phyloP scores from a whole-genome alignment of 2,797 vertebrate species.

The Phrynocephalus forsythii region DNA sequence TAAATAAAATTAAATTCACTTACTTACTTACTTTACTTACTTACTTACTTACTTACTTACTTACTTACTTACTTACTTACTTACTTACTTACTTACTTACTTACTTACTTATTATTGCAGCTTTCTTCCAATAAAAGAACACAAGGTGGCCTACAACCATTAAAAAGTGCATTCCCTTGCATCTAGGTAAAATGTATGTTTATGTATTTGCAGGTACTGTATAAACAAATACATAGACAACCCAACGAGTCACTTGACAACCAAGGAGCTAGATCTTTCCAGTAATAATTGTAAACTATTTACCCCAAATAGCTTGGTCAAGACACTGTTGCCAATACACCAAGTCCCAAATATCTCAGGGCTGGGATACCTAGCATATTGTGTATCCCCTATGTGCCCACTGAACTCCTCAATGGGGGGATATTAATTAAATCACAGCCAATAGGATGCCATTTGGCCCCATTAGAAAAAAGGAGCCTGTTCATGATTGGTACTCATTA shows the following conservation, averaged over 20 bases:
- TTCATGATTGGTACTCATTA: not conserved
- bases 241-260: not conserved
- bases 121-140: too few species aligned
- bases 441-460: not conserved
- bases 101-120: too few species aligned
- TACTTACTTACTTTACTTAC: too few species aligned
- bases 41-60: too few species aligned
- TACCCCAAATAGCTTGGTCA: not conserved
- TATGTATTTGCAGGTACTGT: not conserved
- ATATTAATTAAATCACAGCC: not conserved
- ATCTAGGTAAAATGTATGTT: not conserved
- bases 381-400: not conserved
- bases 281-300: not conserved
- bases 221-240: not conserved
- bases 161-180: not conserved
- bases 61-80: too few species aligned
- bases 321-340: not conserved
- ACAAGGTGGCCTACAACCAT: too few species aligned
- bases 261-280: not conserved
- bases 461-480: not conserved
- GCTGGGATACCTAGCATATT: not conserved
- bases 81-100: too few species aligned
- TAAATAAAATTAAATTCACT: too few species aligned
- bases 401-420: not conserved
- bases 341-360: not conserved